Evolutionary conservation across 2,113 vertebrate genomes (phyloP).

Genomic region (Anguilla rostrata): DNA sequence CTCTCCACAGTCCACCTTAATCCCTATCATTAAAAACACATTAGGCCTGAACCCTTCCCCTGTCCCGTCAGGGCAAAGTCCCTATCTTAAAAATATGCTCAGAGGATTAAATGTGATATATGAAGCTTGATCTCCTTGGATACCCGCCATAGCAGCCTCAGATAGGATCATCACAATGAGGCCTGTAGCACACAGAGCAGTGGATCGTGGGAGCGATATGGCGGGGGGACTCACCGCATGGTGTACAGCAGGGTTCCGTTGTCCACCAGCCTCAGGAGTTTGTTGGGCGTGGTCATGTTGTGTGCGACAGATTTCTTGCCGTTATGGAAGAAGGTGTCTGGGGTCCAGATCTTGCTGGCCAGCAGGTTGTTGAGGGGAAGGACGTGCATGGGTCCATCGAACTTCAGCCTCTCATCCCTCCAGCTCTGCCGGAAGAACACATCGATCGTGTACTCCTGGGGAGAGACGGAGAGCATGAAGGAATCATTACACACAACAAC

Average conservation of each 20-base stretch:
- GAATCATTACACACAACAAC: background rate
- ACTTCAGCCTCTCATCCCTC: slow-evolving; percentile 77
- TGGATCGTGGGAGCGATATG: background rate
- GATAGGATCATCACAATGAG: background rate
- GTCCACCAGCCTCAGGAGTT: slow-evolving; percentile 75
- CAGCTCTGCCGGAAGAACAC: slow-evolving; percentile 81
- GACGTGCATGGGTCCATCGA: slow-evolving; percentile 76
- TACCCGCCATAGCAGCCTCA: background rate
- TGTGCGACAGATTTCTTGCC: slow-evolving; percentile 81
- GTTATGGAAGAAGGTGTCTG: slow-evolving; percentile 80
- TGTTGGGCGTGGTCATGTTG: slow-evolving; percentile 82
- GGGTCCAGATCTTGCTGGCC: slow-evolving; percentile 82
- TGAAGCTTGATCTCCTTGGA: background rate
- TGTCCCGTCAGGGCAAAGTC: background rate
- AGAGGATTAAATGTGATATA: background rate
- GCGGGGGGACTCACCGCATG: slow-evolving; percentile 65
- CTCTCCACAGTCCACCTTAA: background rate
- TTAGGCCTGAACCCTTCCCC: background rate
- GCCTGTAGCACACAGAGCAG: background rate
- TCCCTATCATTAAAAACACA: slow-evolving; percentile 5
- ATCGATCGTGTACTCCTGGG: slow-evolving; percentile 78
- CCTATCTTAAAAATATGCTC: background rate
- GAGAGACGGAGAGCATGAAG: background rate
- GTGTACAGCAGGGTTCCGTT: slow-evolving; percentile 79
- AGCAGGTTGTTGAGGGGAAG: slow-evolving; percentile 78